Evolutionary conservation across 2,888 invertebrate species (phyloP), one percentile per base, ranked within the genome.

Genomic region (Tineola bisselliella): DNA sequence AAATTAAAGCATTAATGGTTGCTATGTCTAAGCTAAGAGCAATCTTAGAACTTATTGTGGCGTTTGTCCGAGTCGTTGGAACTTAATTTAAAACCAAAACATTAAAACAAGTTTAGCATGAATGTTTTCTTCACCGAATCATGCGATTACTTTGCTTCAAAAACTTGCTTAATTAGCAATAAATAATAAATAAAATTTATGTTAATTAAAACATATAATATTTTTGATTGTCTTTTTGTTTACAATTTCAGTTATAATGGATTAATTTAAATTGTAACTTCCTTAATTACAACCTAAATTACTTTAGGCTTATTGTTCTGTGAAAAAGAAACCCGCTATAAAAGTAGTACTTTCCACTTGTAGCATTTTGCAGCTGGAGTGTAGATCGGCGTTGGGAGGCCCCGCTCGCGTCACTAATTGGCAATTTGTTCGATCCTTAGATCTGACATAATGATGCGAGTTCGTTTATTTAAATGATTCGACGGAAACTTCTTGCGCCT

Each of bases 391-490:
- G 13, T 63, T 63, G 62, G 64, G 62, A 61, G 62, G 48, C 62
- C 61, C 63, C 65, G 64, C 64, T 66, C 70, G 75, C 74, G 75
- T 76, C 81, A 68, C 84, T 87, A 86, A 86, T 87, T 87, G 86
- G 74, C 86, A 86, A 86, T 87, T 87, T 86, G 84, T 84, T 83
- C 83, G 82, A 86, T 83, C 84, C 83, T 83, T 80, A 86, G 81
- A 84, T 82, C 84, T 79, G 76, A 81, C 82, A 79, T 84, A 84
- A 86, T 84, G 84, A 84, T 81, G 83, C 73, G 79, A 83, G 81
- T 83, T 86, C 84, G 82, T 84, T 86, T 84, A 84, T 86, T 84
- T 79, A 84, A 86, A 84, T 86, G 86, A 86, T 84, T 84, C 78
- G 77, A 79, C 83, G 77, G 79, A 84, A 84, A 83, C 71, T 78